Base-by-base conservation (phyloP, 2,888 invertebrate species). In the Syrista parreyssii region DNA sequence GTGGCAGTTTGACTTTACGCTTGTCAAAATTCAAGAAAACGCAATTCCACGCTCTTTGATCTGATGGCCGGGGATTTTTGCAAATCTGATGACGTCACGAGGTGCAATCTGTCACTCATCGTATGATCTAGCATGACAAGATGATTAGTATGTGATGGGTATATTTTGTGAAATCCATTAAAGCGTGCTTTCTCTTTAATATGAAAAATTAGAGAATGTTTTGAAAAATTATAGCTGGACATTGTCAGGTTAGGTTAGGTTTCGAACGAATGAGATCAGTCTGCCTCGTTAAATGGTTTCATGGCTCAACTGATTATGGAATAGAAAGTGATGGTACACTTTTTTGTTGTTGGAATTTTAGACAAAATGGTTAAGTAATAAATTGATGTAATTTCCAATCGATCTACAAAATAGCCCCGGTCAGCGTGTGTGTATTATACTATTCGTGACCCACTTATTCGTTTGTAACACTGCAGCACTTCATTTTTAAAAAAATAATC, bases 401-500 rank as follows among this genome's bases (percentile, higher is more conserved):
- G 85, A 87, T 88, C 86, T 84, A 88, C 86, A 86, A 87, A 87
- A 87, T 80, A 82, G 82, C 85, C 87, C 85, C 84, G 85, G 84
- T 84, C 87, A 87, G 83, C 78, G 79, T 86, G 83, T 84, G 32
- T 75, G 84, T 85, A 85, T 84, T 88, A 87, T 86, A 88, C 88
- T 89, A 90, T 87, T 55, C 83, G 82, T 86, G 85, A 89, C 84
- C 86, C 86, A 88, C 83, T 84, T 86, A 84, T 85, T 84, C 79
- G 82, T 82, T 84, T 80, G 75, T 73, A 83, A 83, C 83, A 84
- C 83, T 84, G 87, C 81, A 85, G 84, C 86, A 87, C 85, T 87
- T 84, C 82, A 83, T 87, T 86, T 55, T 86, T 87, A 88, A 89
- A 91, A 89, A 90, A 89, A 90, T 89, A 89, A 89, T 88, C 83